Conservation (phyloP, 2,113 vertebrate genomes). For the Pterocles gutturalis region DNA sequence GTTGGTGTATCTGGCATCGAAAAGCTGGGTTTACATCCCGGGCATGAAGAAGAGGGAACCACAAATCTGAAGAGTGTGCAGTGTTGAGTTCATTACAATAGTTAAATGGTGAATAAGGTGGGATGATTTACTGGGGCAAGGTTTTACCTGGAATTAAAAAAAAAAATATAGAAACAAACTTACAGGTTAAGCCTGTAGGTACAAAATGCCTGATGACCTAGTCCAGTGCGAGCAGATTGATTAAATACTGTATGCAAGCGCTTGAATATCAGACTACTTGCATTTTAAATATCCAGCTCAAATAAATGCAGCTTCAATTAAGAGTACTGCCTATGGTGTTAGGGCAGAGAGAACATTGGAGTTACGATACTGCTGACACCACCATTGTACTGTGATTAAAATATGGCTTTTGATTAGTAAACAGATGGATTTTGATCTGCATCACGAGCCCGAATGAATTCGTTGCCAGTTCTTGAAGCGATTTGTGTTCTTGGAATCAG, state of each 20-base stretch:
- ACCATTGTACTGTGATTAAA: conserved; percentile 26
- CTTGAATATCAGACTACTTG: neutral
- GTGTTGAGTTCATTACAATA: too few relatives aligned
- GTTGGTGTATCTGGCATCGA: too few relatives aligned
- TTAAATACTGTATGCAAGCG: neutral
- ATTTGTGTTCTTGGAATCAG: conserved; percentile 72
- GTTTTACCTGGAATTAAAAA: too few relatives aligned
- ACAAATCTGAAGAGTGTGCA: too few relatives aligned
- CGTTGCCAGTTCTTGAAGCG: conserved; percentile 70
- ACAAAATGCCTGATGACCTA: too few relatives aligned
- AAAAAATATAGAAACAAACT: too few relatives aligned
- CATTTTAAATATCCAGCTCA: neutral
- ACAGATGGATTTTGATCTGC: conserved; percentile 76
- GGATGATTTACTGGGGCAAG: too few relatives aligned
- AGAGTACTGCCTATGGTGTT: neutral
- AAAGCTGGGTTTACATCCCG: too few relatives aligned
- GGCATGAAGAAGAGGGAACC: too few relatives aligned
- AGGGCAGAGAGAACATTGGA: neutral
- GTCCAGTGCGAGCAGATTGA: too few relatives aligned
- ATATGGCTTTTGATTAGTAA: conserved; percentile 76
- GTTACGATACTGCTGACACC: neutral
- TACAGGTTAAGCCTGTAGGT: too few relatives aligned
- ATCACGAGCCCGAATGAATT: conserved; percentile 63
- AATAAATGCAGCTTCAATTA: neutral
- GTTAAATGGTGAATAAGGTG: too few relatives aligned